phyloP scores from a whole-genome alignment of 1,140 invertebrate genomes.

The Pachyrhynchus sulphureomaculatus region DNA sequence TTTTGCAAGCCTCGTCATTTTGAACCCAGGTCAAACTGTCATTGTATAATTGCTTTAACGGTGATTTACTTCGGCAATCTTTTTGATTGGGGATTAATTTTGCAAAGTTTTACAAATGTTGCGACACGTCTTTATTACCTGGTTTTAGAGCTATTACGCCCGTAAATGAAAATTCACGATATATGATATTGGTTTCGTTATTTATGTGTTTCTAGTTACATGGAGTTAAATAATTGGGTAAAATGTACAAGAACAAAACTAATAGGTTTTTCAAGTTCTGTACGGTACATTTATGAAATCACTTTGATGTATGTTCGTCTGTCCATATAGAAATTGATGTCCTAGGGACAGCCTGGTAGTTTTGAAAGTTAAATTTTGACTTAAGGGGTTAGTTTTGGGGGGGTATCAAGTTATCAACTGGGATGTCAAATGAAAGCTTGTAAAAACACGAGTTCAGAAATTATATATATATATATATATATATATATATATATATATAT shows the following conservation, averaged over 20 bases:
- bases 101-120: neutral
- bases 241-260: neutral
- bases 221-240: too few species aligned
- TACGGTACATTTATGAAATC: too few species aligned
- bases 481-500: too few species aligned
- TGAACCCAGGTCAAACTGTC: neutral
- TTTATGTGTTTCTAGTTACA: neutral
- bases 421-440: too few species aligned
- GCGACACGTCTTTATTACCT: neutral
- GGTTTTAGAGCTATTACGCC: neutral
- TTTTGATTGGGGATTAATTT: conserved; percentile 4
- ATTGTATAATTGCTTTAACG: neutral
- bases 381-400: too few species aligned
- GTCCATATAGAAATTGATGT: too few species aligned
- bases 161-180: neutral
- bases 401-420: too few species aligned
- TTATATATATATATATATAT: too few species aligned
- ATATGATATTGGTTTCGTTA: neutral
- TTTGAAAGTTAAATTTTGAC: too few species aligned
- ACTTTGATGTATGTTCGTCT: too few species aligned
- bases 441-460: too few species aligned
- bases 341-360: too few species aligned
- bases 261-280: neutral
- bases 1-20: neutral
- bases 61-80: conserved; percentile 1